These are phyloP conservation scores for Sorex araneus DNA, from an alignment of 2,113 vertebrate species.

Conservation along the genomic window DNA sequence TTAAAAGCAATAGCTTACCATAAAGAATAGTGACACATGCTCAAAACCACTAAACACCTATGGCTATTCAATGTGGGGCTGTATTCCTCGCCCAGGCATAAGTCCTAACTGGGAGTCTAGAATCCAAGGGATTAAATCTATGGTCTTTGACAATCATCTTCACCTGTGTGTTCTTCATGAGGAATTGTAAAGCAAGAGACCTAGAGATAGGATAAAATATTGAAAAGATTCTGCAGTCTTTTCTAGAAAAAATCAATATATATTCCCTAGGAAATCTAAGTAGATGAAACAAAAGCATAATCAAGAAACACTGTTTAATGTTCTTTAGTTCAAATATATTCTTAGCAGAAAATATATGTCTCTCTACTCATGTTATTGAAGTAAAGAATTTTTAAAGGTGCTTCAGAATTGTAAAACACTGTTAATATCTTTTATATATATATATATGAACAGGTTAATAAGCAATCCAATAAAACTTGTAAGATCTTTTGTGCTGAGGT, in stretches of 20 bases:
- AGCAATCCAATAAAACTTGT: not conserved
- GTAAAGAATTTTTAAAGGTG: not conserved
- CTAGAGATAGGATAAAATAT: slow-evolving; percentile 33
- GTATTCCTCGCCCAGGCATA: not conserved
- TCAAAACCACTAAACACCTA: not conserved
- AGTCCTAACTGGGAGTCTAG: not conserved
- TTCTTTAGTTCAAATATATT: not conserved
- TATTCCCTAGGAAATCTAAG: slow-evolving; percentile 53
- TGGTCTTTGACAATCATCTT: not conserved
- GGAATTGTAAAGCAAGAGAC: too few species aligned
- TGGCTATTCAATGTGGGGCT: not conserved
- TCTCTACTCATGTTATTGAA: not conserved
- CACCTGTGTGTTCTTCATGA: not conserved
- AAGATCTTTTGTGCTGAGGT: not conserved
- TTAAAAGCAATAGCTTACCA: not conserved
- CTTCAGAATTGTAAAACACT: not conserved
- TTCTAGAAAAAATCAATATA: slow-evolving; percentile 65
- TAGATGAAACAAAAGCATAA: not conserved
- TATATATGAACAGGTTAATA: not conserved
- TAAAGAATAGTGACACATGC: not conserved
- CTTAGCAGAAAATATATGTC: not conserved
- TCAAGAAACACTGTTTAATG: slow-evolving; percentile 30
- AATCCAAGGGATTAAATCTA: not conserved
- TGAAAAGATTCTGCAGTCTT: slow-evolving; percentile 65
- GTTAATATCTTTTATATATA: not conserved